These are phyloP conservation scores for Lontra canadensis DNA, from an alignment of 2,113 vertebrate genomes.

Conservation along the genomic window DNA sequence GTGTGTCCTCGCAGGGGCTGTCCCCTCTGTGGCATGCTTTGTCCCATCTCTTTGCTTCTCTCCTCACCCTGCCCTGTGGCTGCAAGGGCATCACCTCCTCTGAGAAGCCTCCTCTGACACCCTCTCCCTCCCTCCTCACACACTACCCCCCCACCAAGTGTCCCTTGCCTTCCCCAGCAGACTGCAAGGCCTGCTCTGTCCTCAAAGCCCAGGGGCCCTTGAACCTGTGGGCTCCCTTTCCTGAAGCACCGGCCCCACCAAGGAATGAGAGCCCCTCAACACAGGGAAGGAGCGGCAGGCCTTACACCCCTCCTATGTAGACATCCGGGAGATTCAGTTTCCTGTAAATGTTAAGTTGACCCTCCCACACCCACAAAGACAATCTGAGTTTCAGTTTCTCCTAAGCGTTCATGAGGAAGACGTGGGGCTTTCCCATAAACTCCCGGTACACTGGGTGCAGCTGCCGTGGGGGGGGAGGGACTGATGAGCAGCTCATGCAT, in stretches of 20 bases:
- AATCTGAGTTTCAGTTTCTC: neutral
- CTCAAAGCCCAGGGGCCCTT: neutral
- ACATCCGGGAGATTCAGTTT: neutral
- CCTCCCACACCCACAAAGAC: neutral
- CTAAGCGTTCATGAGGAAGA: neutral
- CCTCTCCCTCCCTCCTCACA: neutral
- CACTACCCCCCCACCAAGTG: neutral
- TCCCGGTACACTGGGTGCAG: fast-evolving
- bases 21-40: neutral
- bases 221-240: neutral
- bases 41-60: neutral
- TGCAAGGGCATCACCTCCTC: neutral
- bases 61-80: neutral
- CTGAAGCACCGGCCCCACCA: neutral
- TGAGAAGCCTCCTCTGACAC: neutral
- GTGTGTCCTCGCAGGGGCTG: neutral
- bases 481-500: fast-evolving
- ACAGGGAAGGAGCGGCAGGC: fast-evolving
- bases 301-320: neutral
- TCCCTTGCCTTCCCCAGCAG: neutral
- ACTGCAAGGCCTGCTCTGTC: neutral
- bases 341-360: neutral
- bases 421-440: neutral
- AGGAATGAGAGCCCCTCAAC: neutral
- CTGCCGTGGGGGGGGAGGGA: fast-evolving